Evolutionary conservation across 2,113 vertebrate species (phyloP).

Genomic region (Sclerurus mexicanus): DNA sequence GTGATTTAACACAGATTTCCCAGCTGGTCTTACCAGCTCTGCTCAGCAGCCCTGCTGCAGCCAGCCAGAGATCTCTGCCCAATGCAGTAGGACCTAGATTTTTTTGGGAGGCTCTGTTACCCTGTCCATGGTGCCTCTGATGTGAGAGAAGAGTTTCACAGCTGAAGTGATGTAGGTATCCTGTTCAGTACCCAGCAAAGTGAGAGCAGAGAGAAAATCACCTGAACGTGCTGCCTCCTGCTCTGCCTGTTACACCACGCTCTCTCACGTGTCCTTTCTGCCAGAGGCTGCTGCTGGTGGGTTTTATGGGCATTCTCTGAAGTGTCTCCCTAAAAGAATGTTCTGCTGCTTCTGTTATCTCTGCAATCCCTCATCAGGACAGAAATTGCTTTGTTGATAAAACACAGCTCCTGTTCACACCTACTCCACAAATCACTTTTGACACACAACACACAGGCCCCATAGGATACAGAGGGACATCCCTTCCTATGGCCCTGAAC

Average conservation of each 20-base stretch:
- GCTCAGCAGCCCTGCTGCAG: not conserved
- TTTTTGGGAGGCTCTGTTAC: not conserved
- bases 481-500: not conserved
- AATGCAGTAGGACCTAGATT: not conserved
- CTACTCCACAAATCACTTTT: not conserved
- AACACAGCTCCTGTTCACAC: conserved; percentile 20
- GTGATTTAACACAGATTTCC: not conserved
- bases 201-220: not conserved
- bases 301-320: not conserved
- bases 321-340: not conserved
- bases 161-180: not conserved
- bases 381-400: not conserved
- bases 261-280: not conserved
- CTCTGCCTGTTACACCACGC: not conserved
- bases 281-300: not conserved
- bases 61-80: not conserved
- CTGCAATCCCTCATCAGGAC: not conserved
- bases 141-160: not conserved
- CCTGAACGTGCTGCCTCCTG: not conserved
- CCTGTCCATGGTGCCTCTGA: not conserved
- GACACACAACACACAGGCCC: not conserved
- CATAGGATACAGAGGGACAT: not conserved
- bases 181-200: not conserved
- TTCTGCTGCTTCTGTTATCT: not conserved
- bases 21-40: not conserved